Evolutionary conservation across 2,797 vertebrate species (phyloP), one percentile per base, ranked within the genome.

Genomic region (Buphagus erythrorhynchus): DNA sequence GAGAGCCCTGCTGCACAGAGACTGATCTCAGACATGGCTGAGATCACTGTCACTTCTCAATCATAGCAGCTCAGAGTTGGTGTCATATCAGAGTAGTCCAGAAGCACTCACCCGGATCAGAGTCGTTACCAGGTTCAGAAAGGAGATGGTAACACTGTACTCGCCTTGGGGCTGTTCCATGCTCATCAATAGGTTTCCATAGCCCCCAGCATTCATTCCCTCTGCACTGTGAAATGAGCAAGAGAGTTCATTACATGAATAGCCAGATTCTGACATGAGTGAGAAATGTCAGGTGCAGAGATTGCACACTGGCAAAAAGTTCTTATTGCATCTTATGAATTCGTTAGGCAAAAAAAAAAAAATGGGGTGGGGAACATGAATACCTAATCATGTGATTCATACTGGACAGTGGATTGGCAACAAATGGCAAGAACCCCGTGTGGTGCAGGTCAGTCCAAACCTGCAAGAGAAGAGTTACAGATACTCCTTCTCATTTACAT

Each of bases 391-490:
- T 98, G 87, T 99, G 99, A 91, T 98, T 98, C 98, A 99, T 98
- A 95, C 48, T 99, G 90, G 98, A 99, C 76, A 99, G 97, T 63
- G 99, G 99, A 69, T 97, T 99, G 49, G 99, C 99, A 94, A 99
- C 98, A 38, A 99, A 99, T 0, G 99, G 99, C 71, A 99, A 98
- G 96, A 99, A 99, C 5, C 99, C 99, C 0, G 99, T 99, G 96
- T 99, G 99, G 76, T 99, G 99, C 81, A 99, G 98, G 97, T 99
- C 99, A 94, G 99, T 99, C 99, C 99, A 99, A 82, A 99, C 99
- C 99, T 99, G 79, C 43, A 94, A 93, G 40, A 76, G 77, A 91
- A 63, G 3, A 82, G 77, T 40, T 13, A 78, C 24, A 67, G 73
- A 31, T 58, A 59, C 25, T 46, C 5, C 20, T 11, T 15, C 52